Base-by-base conservation (phyloP, 2,888 invertebrate genomes). In the Lymantria dispar region DNA sequence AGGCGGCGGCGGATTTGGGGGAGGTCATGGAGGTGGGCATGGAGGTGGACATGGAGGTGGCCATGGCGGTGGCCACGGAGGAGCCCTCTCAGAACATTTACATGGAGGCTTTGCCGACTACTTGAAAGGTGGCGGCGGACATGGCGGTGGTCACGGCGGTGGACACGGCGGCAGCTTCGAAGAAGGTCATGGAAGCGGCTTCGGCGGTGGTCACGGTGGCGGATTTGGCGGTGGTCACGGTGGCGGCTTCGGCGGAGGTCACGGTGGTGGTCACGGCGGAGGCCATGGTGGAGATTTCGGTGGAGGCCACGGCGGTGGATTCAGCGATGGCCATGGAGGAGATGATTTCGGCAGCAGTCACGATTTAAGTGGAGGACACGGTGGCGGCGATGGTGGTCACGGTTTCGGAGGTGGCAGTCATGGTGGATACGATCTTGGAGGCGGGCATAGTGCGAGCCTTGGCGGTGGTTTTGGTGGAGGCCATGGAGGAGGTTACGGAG, bases 181-280 rank as follows among this genome's bases (percentile, higher is more conserved):
- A 45, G 75, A 74, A 40, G 41, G 45, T 41, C 45, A 45, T 45
- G 75, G 75, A 47, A 74, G 74, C 12, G 43, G 70, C 22, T 56
- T 56, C 10, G 61, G 61, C 7, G 69, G 88, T 47, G 80, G 87
- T 48, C 82, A 92, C 52, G 70, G 72, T 11, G 71, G 78, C 3
- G 38, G 42, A 12, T 42, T 88, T 30, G 71, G 50, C 37, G 46
- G 50, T 22, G 50, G 72, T 54, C 78, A 73, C 38, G 83, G 76
- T 1, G 81, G 78, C 5, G 76, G 73, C 15, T 93, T 94, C 94
- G 72, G 78, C 49, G 83, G 85, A 37, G 10, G 94, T 14, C 94
- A 50, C 15, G 56, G 58, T 0, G 62, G 57, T 0, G 65, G 60
- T 30, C 67, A 47, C 38, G 61, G 46, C 11, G 68, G 65, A 1